Evolutionary conservation across 2,797 vertebrate genomes (phyloP), one percentile per base, ranked within the genome.

Genomic region (Halcyon chelicuti): DNA sequence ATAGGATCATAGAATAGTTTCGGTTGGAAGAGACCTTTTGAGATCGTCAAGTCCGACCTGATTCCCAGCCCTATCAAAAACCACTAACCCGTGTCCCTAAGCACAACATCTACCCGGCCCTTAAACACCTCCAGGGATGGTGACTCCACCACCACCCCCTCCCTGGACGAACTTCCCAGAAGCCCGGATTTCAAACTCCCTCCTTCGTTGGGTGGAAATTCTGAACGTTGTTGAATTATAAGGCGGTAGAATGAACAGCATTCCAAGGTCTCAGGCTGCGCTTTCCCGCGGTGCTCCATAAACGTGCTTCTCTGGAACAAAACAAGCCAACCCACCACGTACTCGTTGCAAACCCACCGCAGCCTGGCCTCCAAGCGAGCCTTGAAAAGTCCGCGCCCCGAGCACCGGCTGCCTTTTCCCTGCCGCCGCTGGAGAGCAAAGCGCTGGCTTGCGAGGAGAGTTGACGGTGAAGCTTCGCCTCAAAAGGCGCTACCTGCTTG

Each of bases 221-320:
- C 75, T 65, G 70, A 86, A 33, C 22, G 1, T 33, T 1, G 14
- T 58, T 95, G 37, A 88, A 88, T 88, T 90, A 25, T 8, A 86
- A 84, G 86, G 22, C 3, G 73, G 42, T 86, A 76, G 82, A 94
- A 85, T 78, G 52, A 94, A 63, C 72, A 66, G 71, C 67, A 76
- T 94, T 95, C 86, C 74, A 79, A 10, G 70, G 33, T 66, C 78
- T 73, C 86, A 95, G 93, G 28, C 88, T 73, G 7, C 8, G 57
- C 74, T 86, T 96, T 95, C 79, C 88, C 85, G 86, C 79, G 33
- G 84, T 88, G 70, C 92, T 92, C 71, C 73, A 76, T 92, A 86
- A 90, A 51, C 78, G 60, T 78, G 83, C 54, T 96, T 96, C 94
- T 92, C 86, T 73, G 70, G 90, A 31, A 42, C 49, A 70, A n/a